A percentile compares a stretch with the other conserved stretches of the same genome.
phyloP scores from a whole-genome alignment of 2,797 vertebrate genomes.

The Bradypodion ventrale region DNA sequence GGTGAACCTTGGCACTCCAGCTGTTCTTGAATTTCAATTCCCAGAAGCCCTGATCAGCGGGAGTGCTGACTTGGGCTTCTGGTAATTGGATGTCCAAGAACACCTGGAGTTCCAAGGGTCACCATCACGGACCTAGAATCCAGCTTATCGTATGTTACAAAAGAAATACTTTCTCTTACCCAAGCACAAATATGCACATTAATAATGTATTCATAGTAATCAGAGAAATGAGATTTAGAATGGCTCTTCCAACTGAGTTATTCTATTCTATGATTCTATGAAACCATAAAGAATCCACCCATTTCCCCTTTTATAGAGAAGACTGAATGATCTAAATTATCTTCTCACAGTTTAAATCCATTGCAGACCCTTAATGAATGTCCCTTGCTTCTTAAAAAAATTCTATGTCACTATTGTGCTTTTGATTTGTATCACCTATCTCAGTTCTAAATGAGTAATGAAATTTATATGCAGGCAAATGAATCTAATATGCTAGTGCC shows the following conservation, averaged over 20 bases:
- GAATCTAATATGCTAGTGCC: constrained; percentile 70
- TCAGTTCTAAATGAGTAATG: not conserved
- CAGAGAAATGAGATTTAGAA: constrained; percentile 21
- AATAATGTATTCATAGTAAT: not conserved
- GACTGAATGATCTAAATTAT: constrained; percentile 31
- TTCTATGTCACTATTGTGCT: not conserved
- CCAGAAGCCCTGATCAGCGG: too few species aligned
- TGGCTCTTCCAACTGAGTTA: too few species aligned
- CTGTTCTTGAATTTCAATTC: too few species aligned
- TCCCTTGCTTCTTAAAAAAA: constrained; percentile 1
- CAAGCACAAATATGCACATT: not conserved
- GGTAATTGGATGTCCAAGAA: too few species aligned
- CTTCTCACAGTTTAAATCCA: constrained; percentile 21
- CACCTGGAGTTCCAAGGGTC: too few species aligned
- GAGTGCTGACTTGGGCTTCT: too few species aligned
- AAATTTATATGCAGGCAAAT: fast-evolving
- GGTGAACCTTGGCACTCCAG: too few species aligned
- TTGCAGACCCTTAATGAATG: constrained; percentile 10
- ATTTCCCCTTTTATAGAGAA: constrained; percentile 4
- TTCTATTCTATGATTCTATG: too few species aligned
- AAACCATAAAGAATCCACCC: not conserved
- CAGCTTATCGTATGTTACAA: not conserved
- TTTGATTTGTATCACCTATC: not conserved
- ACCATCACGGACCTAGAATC: too few species aligned
- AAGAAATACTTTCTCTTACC: not conserved